Evolutionary conservation across 2,888 invertebrate species (phyloP), one percentile per base, ranked within the genome.

Genomic region (Drosophila neutralis): DNA sequence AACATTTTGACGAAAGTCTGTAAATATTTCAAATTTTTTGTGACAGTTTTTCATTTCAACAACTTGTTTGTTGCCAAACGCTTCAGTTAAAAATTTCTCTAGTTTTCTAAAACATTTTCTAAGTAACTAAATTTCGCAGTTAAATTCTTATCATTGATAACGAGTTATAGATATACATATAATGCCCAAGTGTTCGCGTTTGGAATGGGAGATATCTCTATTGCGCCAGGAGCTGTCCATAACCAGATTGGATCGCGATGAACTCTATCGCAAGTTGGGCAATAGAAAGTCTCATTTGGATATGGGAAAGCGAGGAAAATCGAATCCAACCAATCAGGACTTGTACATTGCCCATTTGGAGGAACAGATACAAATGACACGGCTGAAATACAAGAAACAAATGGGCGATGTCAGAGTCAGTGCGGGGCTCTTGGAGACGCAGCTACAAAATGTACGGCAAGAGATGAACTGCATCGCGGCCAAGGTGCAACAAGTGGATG

Each of bases 341-440:
- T 13, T 48, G 4, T 88, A 88, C 27, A 83, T 88, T 13, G 56
- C 61, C 27, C 72, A 70, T 42, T 54, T 87, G 48, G 87, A 90
- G 78, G 71, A 83, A 2, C 77, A 88, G 27, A 70, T 90, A 15
- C 59, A 72, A 15, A 31, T 42, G 10, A 67, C 74, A 0, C 79
- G 82, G 1, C n/a, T 8, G 0, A 81, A 73, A 57, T 87, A 90
- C 57, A 63, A 72, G 4, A 18, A 63, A 7, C 78, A 83, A 29
- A 83, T 87, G 59, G 31, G 29, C 7, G 68, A 63, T 4, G 79
- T 90, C 11, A 86, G 78, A 49, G 10, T 40, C 4, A 77, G 70
- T 24, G 87, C 87, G 21, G 11, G 24, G 4, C 29, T 56, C 0
- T 33, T 90, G 29, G 90, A 90, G 1, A 24, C 45, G 10, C 74